Evolutionary conservation across 2,113 vertebrate species (phyloP), one percentile per base, ranked within the genome.

Genomic region (Myodes glareolus): DNA sequence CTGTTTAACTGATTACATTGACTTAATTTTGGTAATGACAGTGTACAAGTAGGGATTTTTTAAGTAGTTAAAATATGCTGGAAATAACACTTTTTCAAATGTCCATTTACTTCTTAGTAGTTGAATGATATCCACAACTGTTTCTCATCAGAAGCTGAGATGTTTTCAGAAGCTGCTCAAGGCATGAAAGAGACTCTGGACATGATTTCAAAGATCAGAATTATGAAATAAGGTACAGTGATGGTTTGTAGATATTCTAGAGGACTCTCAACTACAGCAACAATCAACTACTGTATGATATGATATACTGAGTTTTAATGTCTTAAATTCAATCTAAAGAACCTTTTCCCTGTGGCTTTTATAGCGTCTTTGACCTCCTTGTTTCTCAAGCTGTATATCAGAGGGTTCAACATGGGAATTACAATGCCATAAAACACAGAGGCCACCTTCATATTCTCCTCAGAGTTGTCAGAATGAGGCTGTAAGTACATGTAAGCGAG

Each of bases 321-420:
- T 77, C 67, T 86, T 52, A 72, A 47, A 68, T 87, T 73, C 27
- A 55, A 55, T 78, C 50, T 77, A 68, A 93, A 77, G 73, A 88
- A 55, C 61, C 39, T 78, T 68, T 58, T 78, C 4, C 45, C 29
- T 25, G 21, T 88, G 14, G 25, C 19, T 77, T 55, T 88, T 23
- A 78, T 16, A 45, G 84, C 73, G 27, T 93, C 84, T 27, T 88
- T 88, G 11, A 93, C 84, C 7, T 93, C 92, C 29, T 88, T 93
- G 36, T 93, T 93, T 68, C 82, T 93, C 61, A 93, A 77, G 72
- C 92, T 93, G 1, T 93, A 93, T 72, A 93, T 88, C 72, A 93
- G 82, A 55, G 92, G 92, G 72, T 93, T 93, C 61, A 88, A 25
- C 92, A 88, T 93, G 27, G 92, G 82, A 27, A 93, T 93, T 4